Base-by-base conservation (phyloP, 2,888 invertebrate species). In the Sceliomorpha sp. region DNA sequence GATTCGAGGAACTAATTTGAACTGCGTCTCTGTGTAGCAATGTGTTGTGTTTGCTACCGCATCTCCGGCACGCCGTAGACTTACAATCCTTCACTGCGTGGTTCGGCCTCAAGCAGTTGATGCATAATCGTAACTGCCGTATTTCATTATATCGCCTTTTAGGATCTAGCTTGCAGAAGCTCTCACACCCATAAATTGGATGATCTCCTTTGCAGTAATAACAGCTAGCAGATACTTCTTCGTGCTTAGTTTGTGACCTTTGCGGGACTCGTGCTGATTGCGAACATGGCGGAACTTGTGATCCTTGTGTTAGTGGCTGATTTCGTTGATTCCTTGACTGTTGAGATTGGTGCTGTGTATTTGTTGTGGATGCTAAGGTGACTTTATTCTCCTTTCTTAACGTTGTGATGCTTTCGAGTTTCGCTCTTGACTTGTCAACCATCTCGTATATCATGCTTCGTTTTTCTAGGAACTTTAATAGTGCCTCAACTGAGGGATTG, bases 31-130 rank as follows among this genome's bases (percentile, higher is more conserved):
- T 37, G 20, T 51, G 40, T 12, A 51, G 40, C 9, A 51, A 14
- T 1, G 51, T 40, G 24, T 53, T 53, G 10, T 55, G 42, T 9
- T 34, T 42, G 4, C 10, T 1, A 9, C 37, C 42, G 14, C 55
- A 55, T 17, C 27, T 45, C 8, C 9, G 24, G 26, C 55, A 55
- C 12, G 14, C 1, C 1, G 36, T 15, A 10, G 27, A 13, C 17
- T n/a, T 8, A 26, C 53, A 53, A n/a, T 32, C 45, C 12, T 20
- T 47, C 12, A 7, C 9, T n/a, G 5, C n/a, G 31, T 47, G 45
- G 5, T 32, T n/a, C n/a, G n/a, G n/a, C n/a, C n/a, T n/a, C n/a
- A n/a, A n/a, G n/a, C n/a, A n/a, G n/a, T n/a, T n/a, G n/a, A n/a
- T n/a, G n/a, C n/a, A n/a, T n/a, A n/a, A n/a, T n/a, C n/a, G n/a